Evolutionary conservation across 1,140 invertebrate species (phyloP), one percentile per base, ranked within the genome.

Genomic region (Maconellicoccus hirsutus): DNA sequence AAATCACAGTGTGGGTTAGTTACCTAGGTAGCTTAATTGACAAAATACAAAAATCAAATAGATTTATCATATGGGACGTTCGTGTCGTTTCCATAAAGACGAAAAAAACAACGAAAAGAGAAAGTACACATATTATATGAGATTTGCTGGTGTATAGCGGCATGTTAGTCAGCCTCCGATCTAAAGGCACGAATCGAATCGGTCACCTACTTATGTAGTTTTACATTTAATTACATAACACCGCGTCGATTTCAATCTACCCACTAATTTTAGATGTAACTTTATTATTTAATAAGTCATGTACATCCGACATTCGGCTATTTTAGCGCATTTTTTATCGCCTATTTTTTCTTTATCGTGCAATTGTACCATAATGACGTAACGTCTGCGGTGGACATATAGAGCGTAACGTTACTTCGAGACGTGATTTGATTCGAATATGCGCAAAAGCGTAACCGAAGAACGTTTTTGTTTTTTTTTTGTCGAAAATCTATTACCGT

Each of bases 251-350:
- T 52, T 52, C 42, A 52, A 52, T 52, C 10, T 19, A 52, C 42
- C 42, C n/a, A 52, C 10, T 52, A 52, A 52, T 52, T 52, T 52
- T 16, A 52, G 42, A 52, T 52, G 42, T 52, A 52, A 52, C 42
- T 52, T 52, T 33, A 33, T 33, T 33, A 33, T 33, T 52, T 52
- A 52, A 52, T 52, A 52, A 52, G 42, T 52, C 42, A 52, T 52
- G 42, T 52, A 52, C 42, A 19, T 52, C 42, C n/a, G 42, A 52
- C 42, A 52, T 52, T 52, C 42, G 4, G 42, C 12, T 52, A 52
- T 52, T 52, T 52, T 52, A 52, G 42, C 42, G n/a, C 12, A 8
- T 52, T 52, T 52, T 52, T 52, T 52, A 52, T 52, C 42, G 42
- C 16, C 42, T 16, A 52, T 52, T 52, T 52, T 52, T 16, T 52